These are phyloP conservation scores for Drosophila trapezifrons DNA, from an alignment of 1,140 invertebrate species.

Conservation along the genomic window DNA sequence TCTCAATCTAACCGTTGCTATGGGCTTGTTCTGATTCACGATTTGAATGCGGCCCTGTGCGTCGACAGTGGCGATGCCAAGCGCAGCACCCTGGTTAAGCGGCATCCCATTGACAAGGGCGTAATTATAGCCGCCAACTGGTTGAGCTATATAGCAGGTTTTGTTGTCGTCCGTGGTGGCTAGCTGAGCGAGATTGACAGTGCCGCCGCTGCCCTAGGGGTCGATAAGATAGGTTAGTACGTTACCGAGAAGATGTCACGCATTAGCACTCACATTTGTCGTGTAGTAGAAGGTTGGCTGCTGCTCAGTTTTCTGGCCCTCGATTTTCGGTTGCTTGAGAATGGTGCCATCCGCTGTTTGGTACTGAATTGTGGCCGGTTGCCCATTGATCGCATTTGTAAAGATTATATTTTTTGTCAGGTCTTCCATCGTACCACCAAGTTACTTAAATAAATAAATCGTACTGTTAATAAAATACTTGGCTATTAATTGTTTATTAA, in stretches of 20 bases:
- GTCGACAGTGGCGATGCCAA: constrained; percentile 82
- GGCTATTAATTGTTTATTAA: constrained; percentile 15
- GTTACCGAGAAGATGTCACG: neutral
- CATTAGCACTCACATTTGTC: constrained; percentile 86
- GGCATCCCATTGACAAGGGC: constrained; percentile 88
- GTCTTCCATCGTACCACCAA: constrained; percentile 75
- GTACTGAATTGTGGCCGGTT: constrained; percentile 82
- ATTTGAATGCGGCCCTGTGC: constrained; percentile 82
- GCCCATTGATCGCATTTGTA: constrained; percentile 79
- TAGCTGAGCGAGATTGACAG: constrained; percentile 88
- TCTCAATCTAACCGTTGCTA: constrained; percentile 66
- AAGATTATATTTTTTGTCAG: constrained; percentile 84
- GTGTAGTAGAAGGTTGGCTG: constrained; percentile 88
- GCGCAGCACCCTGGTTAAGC: constrained; percentile 75
- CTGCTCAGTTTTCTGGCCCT: constrained; percentile 83
- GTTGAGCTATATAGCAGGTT: constrained; percentile 89
- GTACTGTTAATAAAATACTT: neutral
- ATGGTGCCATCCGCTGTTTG: constrained; percentile 83
- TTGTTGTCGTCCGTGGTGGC: constrained; percentile 87
- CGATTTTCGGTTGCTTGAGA: constrained; percentile 82
- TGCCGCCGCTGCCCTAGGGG: constrained; percentile 84
- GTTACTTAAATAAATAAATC: constrained; percentile 23
- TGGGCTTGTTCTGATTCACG: constrained; percentile 83
- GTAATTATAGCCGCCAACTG: constrained; percentile 88
- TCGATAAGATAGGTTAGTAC: neutral